phyloP scores from a whole-genome alignment of 2,113 vertebrate genomes.

The Chaetura pelagica region DNA sequence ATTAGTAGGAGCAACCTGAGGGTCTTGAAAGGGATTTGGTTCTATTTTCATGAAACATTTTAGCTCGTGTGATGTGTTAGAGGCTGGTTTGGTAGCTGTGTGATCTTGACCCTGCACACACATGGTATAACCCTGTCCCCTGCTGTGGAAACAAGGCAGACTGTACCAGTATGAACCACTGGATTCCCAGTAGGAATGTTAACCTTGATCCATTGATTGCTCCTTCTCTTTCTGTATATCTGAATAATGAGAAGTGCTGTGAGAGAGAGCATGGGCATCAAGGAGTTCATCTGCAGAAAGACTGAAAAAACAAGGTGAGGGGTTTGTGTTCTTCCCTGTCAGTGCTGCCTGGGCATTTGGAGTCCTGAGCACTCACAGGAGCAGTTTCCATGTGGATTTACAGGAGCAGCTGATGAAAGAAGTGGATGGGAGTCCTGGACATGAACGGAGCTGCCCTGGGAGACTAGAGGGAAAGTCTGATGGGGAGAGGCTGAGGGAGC shows the following conservation, averaged over 20 bases:
- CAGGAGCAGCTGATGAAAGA: rapidly evolving
- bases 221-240: neutral
- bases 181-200: neutral
- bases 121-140: rapidly evolving
- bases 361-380: neutral
- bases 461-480: neutral
- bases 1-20: neutral
- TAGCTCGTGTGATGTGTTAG: rapidly evolving
- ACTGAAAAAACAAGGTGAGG: neutral
- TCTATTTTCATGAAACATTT: neutral
- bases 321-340: neutral
- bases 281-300: neutral
- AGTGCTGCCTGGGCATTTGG: neutral
- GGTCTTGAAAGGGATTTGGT: neutral
- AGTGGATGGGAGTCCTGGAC: neutral
- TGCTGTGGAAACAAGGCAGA: neutral
- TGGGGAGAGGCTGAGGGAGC: too few relatives aligned
- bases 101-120: rapidly evolving
- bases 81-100: neutral
- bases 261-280: rapidly evolving
- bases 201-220: neutral
- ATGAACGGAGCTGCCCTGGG: rapidly evolving
- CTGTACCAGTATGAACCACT: neutral
- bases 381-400: neutral
- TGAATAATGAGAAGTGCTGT: neutral